A percentile compares a stretch with the other conserved stretches of the same genome.
These are phyloP conservation scores for Diorhabda sublineata DNA, from an alignment of 1,140 invertebrate genomes.

Conservation along the genomic window DNA sequence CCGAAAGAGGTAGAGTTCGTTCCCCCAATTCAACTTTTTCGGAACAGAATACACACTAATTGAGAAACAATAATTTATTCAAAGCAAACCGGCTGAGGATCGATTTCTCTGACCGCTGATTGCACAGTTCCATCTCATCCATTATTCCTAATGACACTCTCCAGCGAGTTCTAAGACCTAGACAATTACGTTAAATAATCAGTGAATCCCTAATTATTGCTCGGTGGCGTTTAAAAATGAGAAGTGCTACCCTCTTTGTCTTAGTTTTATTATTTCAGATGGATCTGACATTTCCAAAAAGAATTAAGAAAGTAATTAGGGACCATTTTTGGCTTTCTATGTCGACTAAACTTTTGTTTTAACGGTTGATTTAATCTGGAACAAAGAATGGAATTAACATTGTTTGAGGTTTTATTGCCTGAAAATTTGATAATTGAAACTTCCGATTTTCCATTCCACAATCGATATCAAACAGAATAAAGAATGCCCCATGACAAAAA, in stretches of 20 bases:
- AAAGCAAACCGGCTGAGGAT: conserved; percentile 35
- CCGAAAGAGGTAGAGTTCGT: too few relatives aligned
- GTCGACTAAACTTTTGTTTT: conserved; percentile 35
- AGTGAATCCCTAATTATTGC: conserved; percentile 22
- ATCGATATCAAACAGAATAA: too few relatives aligned
- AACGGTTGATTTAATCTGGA: conserved; percentile 37
- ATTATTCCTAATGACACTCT: conserved; percentile 43
- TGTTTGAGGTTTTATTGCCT: conserved; percentile 14
- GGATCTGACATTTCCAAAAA: conserved; percentile 32
- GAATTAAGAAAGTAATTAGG: conserved; percentile 42
- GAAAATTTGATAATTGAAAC: conserved; percentile 11
- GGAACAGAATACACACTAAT: conserved; percentile 33
- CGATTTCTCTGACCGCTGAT: conserved; percentile 23
- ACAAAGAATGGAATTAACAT: conserved; percentile 29
- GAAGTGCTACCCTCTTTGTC: conserved; percentile 31
- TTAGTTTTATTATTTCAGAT: conserved; percentile 36
- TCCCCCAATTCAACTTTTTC: neutral
- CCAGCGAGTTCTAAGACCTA: conserved; percentile 28
- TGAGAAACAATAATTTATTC: conserved; percentile 46
- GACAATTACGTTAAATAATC: conserved; percentile 22
- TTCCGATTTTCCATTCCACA: neutral
- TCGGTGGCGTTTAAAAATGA: conserved; percentile 33
- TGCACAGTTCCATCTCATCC: conserved; percentile 35
- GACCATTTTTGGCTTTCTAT: conserved; percentile 33
- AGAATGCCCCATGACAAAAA: too few relatives aligned